Conservation (phyloP, 2,797 vertebrate genomes). For the Mormyrus proboscirostris region DNA sequence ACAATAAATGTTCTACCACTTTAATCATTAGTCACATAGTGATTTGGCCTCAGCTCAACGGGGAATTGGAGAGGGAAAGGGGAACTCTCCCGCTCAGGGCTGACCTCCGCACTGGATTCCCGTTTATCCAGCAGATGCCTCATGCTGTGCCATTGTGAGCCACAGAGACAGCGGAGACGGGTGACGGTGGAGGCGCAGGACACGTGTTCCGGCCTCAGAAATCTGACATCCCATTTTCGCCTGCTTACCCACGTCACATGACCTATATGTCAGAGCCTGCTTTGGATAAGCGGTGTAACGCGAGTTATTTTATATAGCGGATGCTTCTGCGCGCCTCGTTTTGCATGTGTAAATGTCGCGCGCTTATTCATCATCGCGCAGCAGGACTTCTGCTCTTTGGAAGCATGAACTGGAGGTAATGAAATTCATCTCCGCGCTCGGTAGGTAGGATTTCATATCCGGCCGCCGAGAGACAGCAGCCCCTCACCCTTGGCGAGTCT, state of each 20-base stretch:
- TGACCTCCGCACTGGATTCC: conserved; percentile 29
- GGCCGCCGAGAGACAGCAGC: background rate
- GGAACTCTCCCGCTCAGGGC: conserved; percentile 12
- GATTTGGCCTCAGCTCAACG: background rate
- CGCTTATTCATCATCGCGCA: background rate
- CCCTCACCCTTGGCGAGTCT: background rate
- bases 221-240: background rate
- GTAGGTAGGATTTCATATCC: conserved; percentile 6
- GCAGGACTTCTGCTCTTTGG: background rate
- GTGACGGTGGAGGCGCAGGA: background rate
- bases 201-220: conserved; percentile 6
- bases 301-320: background rate
- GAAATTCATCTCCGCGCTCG: background rate
- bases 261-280: background rate
- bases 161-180: background rate
- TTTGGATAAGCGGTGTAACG: background rate
- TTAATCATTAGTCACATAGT: conserved; percentile 40
- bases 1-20: conserved; percentile 39
- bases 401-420: background rate
- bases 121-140: conserved; percentile 20
- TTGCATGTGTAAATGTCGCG: background rate
- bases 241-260: background rate
- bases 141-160: conserved; percentile 24
- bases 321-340: background rate
- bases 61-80: conserved; percentile 24